Percentiles rank a stretch among this genome's conserved stretches.
Conservation (phyloP, 2,888 invertebrate genomes). For the Bugula neritina region DNA sequence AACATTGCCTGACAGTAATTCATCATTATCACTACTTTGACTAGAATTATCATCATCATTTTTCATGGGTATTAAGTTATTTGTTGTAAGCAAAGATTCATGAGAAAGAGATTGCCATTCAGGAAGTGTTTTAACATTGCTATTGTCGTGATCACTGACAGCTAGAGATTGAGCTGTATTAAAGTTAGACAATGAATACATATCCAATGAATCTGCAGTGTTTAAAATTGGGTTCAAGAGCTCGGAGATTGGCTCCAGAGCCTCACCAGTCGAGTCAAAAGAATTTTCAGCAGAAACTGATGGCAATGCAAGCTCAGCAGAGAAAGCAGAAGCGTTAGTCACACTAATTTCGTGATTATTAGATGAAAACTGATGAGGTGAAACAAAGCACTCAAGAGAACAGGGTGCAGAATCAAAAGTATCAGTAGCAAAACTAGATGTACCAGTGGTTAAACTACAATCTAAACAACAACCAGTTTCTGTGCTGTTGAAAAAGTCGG, state of each 20-base stretch:
- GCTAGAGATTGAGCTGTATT: neutral
- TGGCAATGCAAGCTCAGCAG: neutral
- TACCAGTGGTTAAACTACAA: slow-evolving; percentile 33
- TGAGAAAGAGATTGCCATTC: slow-evolving; percentile 25
- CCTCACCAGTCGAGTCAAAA: neutral
- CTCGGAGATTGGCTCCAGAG: slow-evolving; percentile 65
- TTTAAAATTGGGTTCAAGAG: slow-evolving; percentile 52
- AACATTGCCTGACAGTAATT: neutral
- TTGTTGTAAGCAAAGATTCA: slow-evolving; percentile 26
- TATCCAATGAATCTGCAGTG: slow-evolving; percentile 6
- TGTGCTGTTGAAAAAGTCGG: slow-evolving; percentile 47
- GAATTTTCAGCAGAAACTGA: neutral
- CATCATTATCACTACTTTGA: neutral
- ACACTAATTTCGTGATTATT: neutral
- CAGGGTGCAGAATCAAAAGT: neutral
- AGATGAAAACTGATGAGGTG: neutral
- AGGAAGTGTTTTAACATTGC: neutral
- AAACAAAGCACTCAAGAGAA: neutral
- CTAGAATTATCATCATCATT: neutral
- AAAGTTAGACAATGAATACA: neutral
- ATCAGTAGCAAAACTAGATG: neutral
- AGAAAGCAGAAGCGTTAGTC: neutral
- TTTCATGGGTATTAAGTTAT: slow-evolving; percentile 15
- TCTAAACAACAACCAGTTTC: slow-evolving; percentile 50
- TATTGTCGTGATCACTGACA: neutral